Percentiles rank a stretch among this genome's conserved stretches.
These are phyloP conservation scores for Siniperca knerii DNA, from an alignment of 2,113 vertebrate species.

Conservation along the genomic window DNA sequence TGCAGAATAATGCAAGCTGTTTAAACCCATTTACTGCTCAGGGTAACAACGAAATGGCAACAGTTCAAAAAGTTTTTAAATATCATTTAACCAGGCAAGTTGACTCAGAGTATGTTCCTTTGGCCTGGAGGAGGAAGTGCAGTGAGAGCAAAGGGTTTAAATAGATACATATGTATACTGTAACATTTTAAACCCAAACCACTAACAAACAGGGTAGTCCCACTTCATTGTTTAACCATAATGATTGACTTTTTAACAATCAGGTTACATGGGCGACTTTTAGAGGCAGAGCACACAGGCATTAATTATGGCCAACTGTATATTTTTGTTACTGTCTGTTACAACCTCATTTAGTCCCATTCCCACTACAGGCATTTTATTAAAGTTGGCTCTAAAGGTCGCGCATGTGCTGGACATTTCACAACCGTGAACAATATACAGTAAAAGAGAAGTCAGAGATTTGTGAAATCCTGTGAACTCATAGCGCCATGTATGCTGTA, in stretches of 20 bases:
- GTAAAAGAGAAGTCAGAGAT: slow-evolving; percentile 12
- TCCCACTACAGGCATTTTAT: neutral
- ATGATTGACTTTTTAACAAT: neutral
- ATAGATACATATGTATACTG: slow-evolving; percentile 10
- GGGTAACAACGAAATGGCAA: slow-evolving; percentile 17
- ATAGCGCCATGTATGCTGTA: slow-evolving; percentile 11
- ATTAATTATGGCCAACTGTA: slow-evolving; percentile 26
- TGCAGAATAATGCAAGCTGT: neutral
- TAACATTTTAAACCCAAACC: slow-evolving; percentile 26
- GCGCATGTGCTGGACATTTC: slow-evolving; percentile 21
- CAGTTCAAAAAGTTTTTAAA: neutral
- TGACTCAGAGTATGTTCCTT: slow-evolving; percentile 5
- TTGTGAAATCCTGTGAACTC: neutral
- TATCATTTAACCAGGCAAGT: slow-evolving; percentile 4
- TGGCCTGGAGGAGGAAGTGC: slow-evolving; percentile 25
- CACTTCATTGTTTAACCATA: slow-evolving; percentile 45
- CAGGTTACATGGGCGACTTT: slow-evolving; percentile 37
- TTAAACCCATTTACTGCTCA: slow-evolving; percentile 6
- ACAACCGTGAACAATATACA: neutral
- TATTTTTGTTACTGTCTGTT: slow-evolving; percentile 11
- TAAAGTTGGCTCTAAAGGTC: slow-evolving; percentile 38
- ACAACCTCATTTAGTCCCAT: slow-evolving; percentile 29
- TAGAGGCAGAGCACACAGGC: slow-evolving; percentile 19
- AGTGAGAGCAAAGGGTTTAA: slow-evolving; percentile 33
- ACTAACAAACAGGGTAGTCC: slow-evolving; percentile 27